These are phyloP conservation scores for Oryzias celebensis DNA, from an alignment of 2,113 vertebrate genomes.

Conservation along the genomic window DNA sequence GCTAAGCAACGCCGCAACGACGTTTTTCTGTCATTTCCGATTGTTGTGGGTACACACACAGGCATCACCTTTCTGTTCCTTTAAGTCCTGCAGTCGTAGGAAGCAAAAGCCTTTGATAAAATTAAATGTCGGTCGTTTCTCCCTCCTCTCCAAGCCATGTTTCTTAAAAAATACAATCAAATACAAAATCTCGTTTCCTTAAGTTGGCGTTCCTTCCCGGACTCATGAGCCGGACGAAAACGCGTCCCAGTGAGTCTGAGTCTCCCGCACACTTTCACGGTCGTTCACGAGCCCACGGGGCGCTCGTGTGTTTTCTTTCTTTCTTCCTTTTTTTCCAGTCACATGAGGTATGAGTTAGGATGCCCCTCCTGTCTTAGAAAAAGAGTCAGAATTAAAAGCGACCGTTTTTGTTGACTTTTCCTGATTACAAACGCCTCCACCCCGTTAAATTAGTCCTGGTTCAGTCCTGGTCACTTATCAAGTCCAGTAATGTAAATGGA, in stretches of 20 bases:
- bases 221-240: no score
- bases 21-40: not conserved
- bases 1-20: constrained; percentile 19
- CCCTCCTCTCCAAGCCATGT: constrained; percentile 58
- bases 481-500: constrained; percentile 17
- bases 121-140: constrained; percentile 30
- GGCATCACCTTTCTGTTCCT: constrained; percentile 54
- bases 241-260: no score
- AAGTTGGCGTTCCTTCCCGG: no score
- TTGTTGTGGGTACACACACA: not conserved
- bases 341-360: constrained; percentile 40
- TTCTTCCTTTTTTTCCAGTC: constrained; percentile 15
- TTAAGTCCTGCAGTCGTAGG: constrained; percentile 15
- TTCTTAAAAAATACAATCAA: constrained; percentile 1
- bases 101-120: constrained; percentile 26
- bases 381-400: not conserved
- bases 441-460: not conserved
- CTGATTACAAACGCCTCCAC: constrained; percentile 1
- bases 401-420: constrained; percentile 32
- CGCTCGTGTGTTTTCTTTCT: no score
- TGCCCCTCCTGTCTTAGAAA: constrained; percentile 8
- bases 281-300: no score
- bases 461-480: constrained; percentile 3
- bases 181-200: constrained; percentile 3
- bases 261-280: no score